Percentiles rank a stretch among this genome's conserved stretches.
phyloP scores from a whole-genome alignment of 2,888 invertebrate genomes.

The Selenia dentaria region DNA sequence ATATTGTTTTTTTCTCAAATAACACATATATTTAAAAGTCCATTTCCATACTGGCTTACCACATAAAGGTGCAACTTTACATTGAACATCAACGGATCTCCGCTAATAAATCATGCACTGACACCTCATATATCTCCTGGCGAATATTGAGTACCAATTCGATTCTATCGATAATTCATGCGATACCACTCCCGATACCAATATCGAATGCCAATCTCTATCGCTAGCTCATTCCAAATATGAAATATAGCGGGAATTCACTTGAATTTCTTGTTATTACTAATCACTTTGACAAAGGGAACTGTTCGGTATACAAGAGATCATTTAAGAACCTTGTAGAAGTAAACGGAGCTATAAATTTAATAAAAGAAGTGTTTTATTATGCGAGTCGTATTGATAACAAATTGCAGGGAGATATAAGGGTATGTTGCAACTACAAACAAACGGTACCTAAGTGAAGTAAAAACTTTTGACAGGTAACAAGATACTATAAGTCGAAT shows the following conservation, averaged over 20 bases:
- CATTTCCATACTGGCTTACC: conserved; percentile 36
- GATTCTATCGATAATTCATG: conserved; percentile 32
- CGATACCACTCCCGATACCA: conserved; percentile 40
- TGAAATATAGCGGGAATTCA: conserved; percentile 37
- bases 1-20: too few species aligned
- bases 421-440: conserved; percentile 26
- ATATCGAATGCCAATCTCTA: conserved; percentile 45
- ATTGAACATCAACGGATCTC: conserved; percentile 31
- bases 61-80: conserved; percentile 26
- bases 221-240: conserved; percentile 39
- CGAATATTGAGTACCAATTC: conserved; percentile 56
- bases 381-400: conserved; percentile 29
- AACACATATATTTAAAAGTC: too few species aligned
- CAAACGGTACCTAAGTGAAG: conserved; percentile 1
- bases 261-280: conserved; percentile 19
- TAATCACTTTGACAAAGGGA: conserved; percentile 31
- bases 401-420: conserved; percentile 33
- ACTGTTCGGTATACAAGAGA: not conserved
- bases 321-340: conserved; percentile 22
- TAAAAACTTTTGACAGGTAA: conserved; percentile 7
- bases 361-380: conserved; percentile 14
- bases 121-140: conserved; percentile 71
- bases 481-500: not conserved
- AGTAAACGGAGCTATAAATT: not conserved
- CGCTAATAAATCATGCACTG: conserved; percentile 69